Evolutionary conservation across 2,113 vertebrate genomes (phyloP).

Genomic region (Micromys minutus): DNA sequence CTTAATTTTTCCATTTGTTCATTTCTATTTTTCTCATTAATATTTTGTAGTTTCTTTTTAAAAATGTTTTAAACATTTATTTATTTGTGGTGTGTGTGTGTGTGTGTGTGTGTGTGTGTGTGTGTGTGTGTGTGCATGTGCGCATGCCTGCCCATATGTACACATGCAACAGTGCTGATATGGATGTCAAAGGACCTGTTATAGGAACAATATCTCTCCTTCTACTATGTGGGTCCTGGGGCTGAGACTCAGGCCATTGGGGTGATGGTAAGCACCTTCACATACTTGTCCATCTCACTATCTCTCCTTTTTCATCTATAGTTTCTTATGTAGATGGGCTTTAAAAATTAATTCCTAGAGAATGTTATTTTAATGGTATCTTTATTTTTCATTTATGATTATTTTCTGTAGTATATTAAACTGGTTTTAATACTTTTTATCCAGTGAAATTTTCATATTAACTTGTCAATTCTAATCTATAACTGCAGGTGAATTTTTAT

Average conservation of each 20-base stretch:
- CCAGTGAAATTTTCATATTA: neutral
- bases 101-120: neutral
- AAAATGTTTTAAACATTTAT: neutral
- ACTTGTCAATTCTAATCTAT: conserved; percentile 2
- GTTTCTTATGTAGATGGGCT: neutral
- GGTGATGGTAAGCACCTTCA: too few species aligned
- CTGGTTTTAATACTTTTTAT: neutral
- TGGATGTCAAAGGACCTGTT: neutral
- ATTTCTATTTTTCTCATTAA: neutral
- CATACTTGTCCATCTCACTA: neutral
- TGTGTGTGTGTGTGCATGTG: too few species aligned
- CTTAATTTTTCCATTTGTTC: conserved; percentile 36
- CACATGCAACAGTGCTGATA: too few species aligned
- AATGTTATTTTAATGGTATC: neutral
- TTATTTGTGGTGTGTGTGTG: neutral
- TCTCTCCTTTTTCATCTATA: neutral
- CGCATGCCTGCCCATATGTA: too few species aligned
- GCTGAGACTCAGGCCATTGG: neutral
- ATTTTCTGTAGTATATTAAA: neutral
- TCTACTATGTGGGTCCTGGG: neutral
- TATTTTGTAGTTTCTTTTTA: neutral
- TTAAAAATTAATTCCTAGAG: neutral
- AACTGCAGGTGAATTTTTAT: conserved; percentile 2
- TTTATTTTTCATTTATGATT: conserved; percentile 34
- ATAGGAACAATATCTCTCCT: neutral